Base-by-base conservation (phyloP, 2,113 vertebrate species). In the Geococcyx californianus region DNA sequence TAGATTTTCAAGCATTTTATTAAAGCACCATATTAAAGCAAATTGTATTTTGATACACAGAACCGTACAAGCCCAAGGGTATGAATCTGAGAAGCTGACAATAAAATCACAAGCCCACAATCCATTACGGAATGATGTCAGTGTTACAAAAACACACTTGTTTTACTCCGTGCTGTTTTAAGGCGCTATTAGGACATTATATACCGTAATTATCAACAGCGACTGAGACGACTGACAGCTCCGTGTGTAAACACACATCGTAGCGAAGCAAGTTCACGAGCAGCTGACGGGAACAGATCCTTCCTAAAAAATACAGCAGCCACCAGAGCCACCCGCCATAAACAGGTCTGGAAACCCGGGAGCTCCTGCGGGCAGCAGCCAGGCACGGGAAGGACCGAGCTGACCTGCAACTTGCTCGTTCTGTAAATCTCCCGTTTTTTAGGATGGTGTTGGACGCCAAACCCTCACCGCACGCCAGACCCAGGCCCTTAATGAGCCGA, bases 91-190 rank as follows among this genome's bases (percentile, higher is more conserved):
- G 56, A 70, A 5, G 40, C 74, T 23, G 66, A n/a, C 36, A 59
- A 58, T 31, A 77, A 88, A 84, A 78, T 47, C 76, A 51, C 17
- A 52, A 93, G 56, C n/a, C 86, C 92, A 62, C 52, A 84, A 49
- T 31, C 79, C 85, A 38, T 78, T 72, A 72, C 42, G 3, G 60
- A 84, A 13, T 89, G 79, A 96, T 70, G 80, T 92, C 88, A 94
- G 67, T 4, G 12, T 4, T 63, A 63, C 14, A 90, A 72, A 88
- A 94, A 23, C 62, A 85, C 6, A 51, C 69, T 72, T 56, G 33
- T 5, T 95, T 77, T 42, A 90, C 68, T 84, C 73, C 0, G 2
- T 8, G 28, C 92, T 85, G 91, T 95, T 88, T 90, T 54, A 54
- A 84, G 90, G 85, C 28, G 10, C 72, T 17, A 6, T 45, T 40